phyloP scores from a whole-genome alignment of 2,113 vertebrate species.

The Lophotis ruficrista region DNA sequence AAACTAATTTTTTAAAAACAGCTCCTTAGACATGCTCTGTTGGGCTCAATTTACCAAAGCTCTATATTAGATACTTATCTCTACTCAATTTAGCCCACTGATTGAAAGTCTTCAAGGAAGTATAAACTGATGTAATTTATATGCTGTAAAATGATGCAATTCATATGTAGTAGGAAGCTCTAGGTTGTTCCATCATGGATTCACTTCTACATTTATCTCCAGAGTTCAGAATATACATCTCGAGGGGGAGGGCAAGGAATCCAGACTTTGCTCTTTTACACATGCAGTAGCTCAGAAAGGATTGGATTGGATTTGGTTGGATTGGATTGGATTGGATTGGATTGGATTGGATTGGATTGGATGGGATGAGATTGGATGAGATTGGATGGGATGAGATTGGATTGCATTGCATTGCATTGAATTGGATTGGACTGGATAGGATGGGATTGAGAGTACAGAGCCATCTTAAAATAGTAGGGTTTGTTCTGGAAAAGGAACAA shows the following conservation, averaged over 20 bases:
- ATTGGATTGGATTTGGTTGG: neutral
- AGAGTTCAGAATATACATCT: neutral
- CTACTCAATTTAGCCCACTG: neutral
- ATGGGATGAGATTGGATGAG: no score
- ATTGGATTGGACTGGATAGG: neutral
- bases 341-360: neutral
- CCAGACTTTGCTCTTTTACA: neutral
- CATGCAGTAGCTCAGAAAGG: neutral
- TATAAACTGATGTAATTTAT: neutral
- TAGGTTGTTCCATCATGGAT: neutral
- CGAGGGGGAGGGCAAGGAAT: rapidly evolving
- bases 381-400: no score
- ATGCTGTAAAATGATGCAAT: neutral
- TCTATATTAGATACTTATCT: neutral
- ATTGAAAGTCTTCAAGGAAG: neutral
- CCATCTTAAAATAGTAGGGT: neutral
- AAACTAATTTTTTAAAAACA: neutral
- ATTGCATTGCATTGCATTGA: neutral
- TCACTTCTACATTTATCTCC: neutral
- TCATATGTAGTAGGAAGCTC: neutral
- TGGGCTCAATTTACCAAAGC: neutral
- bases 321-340: neutral
- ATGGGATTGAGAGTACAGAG: neutral
- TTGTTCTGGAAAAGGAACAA: neutral
- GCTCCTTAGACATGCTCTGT: neutral